Evolutionary conservation across 37 sponge, comb jelly and placozoan genomes (phyloP), one percentile per base, ranked within the genome.

Genomic region (Aplysina aerophoba): DNA sequence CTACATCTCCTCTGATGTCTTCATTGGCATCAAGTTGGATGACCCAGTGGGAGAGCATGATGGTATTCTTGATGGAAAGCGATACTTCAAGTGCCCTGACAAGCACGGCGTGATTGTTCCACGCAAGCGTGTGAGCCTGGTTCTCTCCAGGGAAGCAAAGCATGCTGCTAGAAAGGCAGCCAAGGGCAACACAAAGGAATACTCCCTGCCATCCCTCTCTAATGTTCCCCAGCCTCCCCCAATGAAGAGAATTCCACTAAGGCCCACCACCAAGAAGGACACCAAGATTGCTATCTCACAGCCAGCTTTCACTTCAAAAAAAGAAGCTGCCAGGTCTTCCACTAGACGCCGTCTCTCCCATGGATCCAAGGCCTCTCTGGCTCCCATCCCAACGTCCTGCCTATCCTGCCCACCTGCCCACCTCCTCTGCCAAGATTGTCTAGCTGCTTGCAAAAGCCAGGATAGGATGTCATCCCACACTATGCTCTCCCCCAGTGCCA

Each of bases 11-110:
- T 81, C 37, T 11, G 68, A 74, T 56, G 16, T 87, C 24, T 95
- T 89, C 54, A 73, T 92, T 15, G 95, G 95, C 41, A 83, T 92
- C 22, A 95, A 95, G 73, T 88, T 95, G 60, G 95, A 95, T 58
- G 95, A 91, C 34, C 90, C 92, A 87, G 92, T 92, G 81, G 97
- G 97, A 38, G 84, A 89, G 1, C 82, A 87, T 84, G 94, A 96
- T 86, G 97, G 97, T 0, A 80, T 74, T 15, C 69, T 80, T 34
- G 61, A 88, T 25, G 90, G 90, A 25, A 94, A 94, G 83, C 39
- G 90, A 5, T 96, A 83, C 88, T 96, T 96, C 79, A 87, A 41
- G 40, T 96, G 97, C 73, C 90, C 90, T 24, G 40, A 58, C 0
- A 82, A 59, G 20, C 94, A 96, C 69, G 97, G 94, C 16, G 75